Base-by-base conservation (phyloP, 2,797 vertebrate species). In the Gymnothorax reevesii region DNA sequence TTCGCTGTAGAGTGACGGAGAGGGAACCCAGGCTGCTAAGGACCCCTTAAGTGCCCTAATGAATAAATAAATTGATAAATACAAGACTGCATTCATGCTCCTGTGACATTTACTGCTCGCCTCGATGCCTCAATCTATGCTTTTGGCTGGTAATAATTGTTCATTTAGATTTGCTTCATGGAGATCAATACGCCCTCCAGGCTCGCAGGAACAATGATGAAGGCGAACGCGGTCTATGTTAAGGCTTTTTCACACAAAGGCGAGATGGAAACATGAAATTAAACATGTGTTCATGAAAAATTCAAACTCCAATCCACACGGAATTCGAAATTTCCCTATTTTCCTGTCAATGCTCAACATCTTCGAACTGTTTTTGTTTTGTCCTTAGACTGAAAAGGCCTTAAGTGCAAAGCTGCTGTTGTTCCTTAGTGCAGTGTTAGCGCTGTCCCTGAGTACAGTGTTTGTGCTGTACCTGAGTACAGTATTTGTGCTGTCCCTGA, bases 91-190 rank as follows among this genome's bases (percentile, higher is more conserved):
- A 80, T 52, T 84, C 88, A 90, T 62, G 83, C 80, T 57, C 82
- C 87, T 15, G 33, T 87, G 87, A 85, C 84, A 85, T 90, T 86
- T 85, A 87, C 85, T 86, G 91, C 25, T 88, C 83, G 89, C 89
- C 88, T 75, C 85, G 87, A 88, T 85, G 88, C 88, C 89, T 79
- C 84, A 85, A 83, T 75, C 82, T 80, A 25, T 80, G 49, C 88
- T 84, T 84, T 89, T 90, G 88, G 91, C 88, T 62, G 75, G 64
- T 89, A 88, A 90, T 94, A 93, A 94, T 93, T 93, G 91, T 94
- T 93, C 89, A 93, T 94, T 95, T 94, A 94, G 93, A 94, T 92
- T 89, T 91, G 91, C 93, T 95, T 94, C 94, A 89, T 88, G 89
- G 80, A 89, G 93, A 94, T 94, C 92, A 85, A 92, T 94, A 90